These are phyloP conservation scores for Ondatra zibethicus DNA, from an alignment of 2,113 vertebrate species.

Conservation along the genomic window DNA sequence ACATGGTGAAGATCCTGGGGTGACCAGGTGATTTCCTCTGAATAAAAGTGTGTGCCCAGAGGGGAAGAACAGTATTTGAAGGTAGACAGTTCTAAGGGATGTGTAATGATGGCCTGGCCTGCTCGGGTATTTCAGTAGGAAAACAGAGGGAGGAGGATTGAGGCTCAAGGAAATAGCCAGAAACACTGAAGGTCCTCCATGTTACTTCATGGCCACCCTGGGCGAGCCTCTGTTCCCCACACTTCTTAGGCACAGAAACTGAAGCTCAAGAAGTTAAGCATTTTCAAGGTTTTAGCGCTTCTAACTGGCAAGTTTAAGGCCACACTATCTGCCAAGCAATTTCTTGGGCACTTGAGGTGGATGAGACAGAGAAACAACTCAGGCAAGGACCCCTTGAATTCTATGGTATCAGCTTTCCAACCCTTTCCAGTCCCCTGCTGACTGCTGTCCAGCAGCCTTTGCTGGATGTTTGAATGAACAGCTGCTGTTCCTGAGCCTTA, in stretches of 20 bases:
- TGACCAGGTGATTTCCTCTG: not conserved
- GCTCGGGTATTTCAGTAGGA: not conserved
- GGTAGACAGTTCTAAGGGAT: not conserved
- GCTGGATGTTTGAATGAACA: not conserved
- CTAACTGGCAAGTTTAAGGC: not conserved
- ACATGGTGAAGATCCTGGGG: not conserved
- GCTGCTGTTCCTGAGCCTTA: not conserved
- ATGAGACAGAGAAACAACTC: not conserved
- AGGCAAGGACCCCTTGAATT: not conserved
- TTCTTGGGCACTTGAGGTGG: not conserved
- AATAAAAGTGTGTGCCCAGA: not conserved
- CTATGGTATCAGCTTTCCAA: not conserved
- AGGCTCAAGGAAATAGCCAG: not conserved
- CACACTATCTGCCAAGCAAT: not conserved
- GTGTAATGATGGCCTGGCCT: not conserved
- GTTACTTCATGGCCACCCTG: not conserved
- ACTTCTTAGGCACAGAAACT: not conserved
- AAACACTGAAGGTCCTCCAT: not conserved
- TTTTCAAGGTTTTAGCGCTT: not conserved
- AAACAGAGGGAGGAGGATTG: fast-evolving
- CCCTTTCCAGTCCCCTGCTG: not conserved
- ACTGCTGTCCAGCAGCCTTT: no score
- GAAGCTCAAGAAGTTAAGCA: not conserved
- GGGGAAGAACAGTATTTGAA: not conserved
- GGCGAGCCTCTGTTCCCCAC: not conserved